Conservation (phyloP, 2,113 vertebrate species). For the Athene noctua region DNA sequence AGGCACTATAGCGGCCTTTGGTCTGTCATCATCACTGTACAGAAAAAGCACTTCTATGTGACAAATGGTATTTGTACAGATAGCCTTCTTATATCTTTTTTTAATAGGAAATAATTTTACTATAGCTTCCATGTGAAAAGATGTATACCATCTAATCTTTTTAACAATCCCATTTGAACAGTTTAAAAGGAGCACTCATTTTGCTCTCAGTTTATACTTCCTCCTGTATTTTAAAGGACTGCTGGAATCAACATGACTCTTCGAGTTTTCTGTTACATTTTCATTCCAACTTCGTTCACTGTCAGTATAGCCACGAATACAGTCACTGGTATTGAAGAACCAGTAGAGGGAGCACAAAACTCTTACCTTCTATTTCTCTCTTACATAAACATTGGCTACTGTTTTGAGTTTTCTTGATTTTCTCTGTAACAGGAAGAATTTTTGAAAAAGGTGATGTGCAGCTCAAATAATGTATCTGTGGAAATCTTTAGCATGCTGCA, state of each 20-base stretch:
- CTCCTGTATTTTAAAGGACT: background rate
- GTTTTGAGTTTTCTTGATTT: background rate
- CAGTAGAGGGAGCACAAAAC: conserved; percentile 55
- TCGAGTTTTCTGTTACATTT: background rate
- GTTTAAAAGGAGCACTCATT: background rate
- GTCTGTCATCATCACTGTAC: background rate
- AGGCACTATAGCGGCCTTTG: background rate
- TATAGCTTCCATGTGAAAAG: background rate
- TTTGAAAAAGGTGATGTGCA: background rate
- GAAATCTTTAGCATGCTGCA: background rate
- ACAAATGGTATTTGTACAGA: background rate
- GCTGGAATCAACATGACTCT: background rate
- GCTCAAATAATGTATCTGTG: background rate
- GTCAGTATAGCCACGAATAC: accelerated
- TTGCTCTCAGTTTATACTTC: background rate
- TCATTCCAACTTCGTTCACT: background rate
- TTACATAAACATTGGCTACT: conserved; percentile 37
- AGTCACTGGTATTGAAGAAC: background rate
- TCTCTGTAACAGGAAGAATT: background rate
- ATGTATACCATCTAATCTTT: accelerated
- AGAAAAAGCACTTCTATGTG: background rate
- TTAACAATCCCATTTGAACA: background rate
- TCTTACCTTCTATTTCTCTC: background rate
- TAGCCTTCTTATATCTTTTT: background rate
- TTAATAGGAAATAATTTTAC: background rate